phyloP scores from a whole-genome alignment of 2,888 invertebrate species.

The Pyrrhosoma nymphula region DNA sequence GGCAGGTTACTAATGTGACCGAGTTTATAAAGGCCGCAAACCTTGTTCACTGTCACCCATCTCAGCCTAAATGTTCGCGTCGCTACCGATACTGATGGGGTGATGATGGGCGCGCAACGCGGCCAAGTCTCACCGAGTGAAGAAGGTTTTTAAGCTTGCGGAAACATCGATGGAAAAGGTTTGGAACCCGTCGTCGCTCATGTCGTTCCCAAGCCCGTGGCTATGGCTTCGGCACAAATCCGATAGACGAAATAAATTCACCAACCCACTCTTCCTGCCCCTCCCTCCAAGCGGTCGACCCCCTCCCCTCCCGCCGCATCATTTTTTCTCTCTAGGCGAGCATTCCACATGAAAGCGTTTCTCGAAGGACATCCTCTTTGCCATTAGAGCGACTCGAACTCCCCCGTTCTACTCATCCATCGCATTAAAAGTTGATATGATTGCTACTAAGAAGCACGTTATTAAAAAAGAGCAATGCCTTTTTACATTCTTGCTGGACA shows the following conservation, averaged over 20 bases:
- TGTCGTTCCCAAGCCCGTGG: background rate
- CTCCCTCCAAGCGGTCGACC: too few relatives aligned
- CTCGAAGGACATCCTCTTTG: background rate
- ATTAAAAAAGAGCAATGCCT: background rate
- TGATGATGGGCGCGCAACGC: background rate
- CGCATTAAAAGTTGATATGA: background rate
- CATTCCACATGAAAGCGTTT: background rate
- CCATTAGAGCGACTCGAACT: background rate
- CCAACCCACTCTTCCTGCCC: background rate
- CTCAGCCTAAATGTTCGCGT: background rate
- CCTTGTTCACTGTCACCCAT: background rate
- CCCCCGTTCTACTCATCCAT: background rate
- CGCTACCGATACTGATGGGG: background rate
- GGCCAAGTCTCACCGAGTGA: background rate
- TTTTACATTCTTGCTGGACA: background rate
- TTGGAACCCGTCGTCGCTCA: background rate
- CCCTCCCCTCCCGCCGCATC: background rate
- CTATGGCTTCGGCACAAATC: background rate
- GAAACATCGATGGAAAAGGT: background rate
- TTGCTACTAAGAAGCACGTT: background rate
- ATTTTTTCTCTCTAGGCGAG: background rate
- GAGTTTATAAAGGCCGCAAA: background rate
- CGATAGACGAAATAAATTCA: conserved; percentile 3
- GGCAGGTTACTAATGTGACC: too few relatives aligned
- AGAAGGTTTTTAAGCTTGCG: background rate